Evolutionary conservation across 1,140 invertebrate genomes (phyloP).

Genomic region (Stenopsyche tienmushanensis): DNA sequence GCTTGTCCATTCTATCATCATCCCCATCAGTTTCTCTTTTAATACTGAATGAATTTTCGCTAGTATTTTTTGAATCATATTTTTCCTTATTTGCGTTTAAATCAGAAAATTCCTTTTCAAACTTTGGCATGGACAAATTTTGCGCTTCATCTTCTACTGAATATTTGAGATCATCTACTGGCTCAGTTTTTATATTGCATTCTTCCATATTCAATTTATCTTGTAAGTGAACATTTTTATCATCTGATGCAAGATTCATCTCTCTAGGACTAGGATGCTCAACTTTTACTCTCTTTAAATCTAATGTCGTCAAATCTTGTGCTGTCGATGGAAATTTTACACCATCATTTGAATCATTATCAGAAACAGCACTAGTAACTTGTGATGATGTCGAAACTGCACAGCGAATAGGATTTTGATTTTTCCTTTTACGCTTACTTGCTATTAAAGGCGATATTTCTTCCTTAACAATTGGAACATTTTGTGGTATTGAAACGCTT

Average conservation of each 20-base stretch:
- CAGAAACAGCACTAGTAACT: constrained; percentile 19
- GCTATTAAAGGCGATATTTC: constrained; percentile 30
- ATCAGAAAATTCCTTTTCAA: not conserved
- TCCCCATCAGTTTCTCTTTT: constrained; percentile 46
- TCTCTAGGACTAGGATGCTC: constrained; percentile 45
- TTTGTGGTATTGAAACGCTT: constrained; percentile 67
- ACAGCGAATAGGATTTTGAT: constrained; percentile 85
- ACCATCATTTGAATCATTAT: constrained; percentile 35
- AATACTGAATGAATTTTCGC: constrained; percentile 43
- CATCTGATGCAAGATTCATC: constrained; percentile 70
- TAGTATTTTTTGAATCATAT: constrained; percentile 22
- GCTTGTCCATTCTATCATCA: constrained; percentile 47
- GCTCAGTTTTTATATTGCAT: constrained; percentile 25
- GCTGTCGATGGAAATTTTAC: constrained; percentile 19
- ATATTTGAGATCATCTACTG: constrained; percentile 45
- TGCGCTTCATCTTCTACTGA: constrained; percentile 40
- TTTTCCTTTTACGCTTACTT: constrained; percentile 81
- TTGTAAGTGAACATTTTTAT: constrained; percentile 39
- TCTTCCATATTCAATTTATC: constrained; percentile 47
- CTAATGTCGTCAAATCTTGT: constrained; percentile 44
- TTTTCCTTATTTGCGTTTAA: constrained; percentile 36
- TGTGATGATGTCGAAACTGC: constrained; percentile 54
- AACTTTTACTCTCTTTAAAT: constrained; percentile 51
- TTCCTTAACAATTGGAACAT: constrained; percentile 59
- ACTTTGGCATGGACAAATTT: constrained; percentile 30